Evolutionary conservation across 2,888 invertebrate genomes (phyloP), one percentile per base, ranked within the genome.

Genomic region (Euplagia quadripunctaria): DNA sequence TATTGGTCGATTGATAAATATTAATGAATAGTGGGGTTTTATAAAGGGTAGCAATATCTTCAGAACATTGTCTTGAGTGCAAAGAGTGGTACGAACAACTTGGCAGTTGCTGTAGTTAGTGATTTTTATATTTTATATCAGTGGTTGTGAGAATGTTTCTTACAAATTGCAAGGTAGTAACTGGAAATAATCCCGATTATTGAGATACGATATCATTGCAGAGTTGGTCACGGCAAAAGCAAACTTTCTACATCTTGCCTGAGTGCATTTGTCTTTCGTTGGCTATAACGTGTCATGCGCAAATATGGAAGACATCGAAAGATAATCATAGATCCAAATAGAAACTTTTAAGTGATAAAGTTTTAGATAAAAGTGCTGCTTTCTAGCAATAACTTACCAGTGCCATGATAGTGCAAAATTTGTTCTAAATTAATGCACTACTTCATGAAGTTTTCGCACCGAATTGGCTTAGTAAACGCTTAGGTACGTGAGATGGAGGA

Each of bases 311-410:
- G 73, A 82, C 72, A 80, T 74, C 64, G 72, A 76, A 73, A 31
- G 14, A 61, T 76, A 81, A 79, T 83, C 79, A 82, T 64, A 66
- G 76, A 73, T 63, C 78, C n/a, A 16, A 70, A 61, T 64, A 72
- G 65, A 68, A 75, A 76, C 72, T 82, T 17, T 12, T 31, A 74
- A 77, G 64, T 72, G 71, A 49, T 17, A 70, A 81, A 81, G 70
- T 81, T 79, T 63, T n/a, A 71, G 55, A 74, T 74, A 69, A 64
- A 72, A 74, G 74, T 64, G 55, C 68, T 70, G 49, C 68, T 64
- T 52, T 11, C 66, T 12, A 61, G 17, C 74, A 51, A 82, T 73
- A 75, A 64, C 70, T 78, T 63, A 68, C 69, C 58, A 49, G 66
- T 51, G 67, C 67, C 72, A 42, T 46, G 68, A 69, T 64, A 68